Percentiles rank a stretch among this genome's conserved stretches.
Conservation (phyloP, 2,888 invertebrate species). For the Rambutsinella grinnellia region DNA sequence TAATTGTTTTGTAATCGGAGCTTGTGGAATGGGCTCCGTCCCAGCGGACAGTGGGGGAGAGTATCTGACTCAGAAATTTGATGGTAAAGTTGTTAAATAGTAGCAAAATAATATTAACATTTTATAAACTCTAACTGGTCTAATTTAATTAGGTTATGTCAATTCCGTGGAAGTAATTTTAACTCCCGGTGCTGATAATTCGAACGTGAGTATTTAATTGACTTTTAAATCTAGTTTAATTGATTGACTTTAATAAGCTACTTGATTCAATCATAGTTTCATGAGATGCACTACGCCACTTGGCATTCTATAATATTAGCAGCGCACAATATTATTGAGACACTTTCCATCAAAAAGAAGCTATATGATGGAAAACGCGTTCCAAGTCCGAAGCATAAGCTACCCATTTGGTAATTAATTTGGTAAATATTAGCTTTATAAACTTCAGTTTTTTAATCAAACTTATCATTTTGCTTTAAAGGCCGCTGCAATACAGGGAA, state of each 20-base stretch:
- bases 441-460: too few relatives aligned
- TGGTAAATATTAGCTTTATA: too few relatives aligned
- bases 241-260: too few relatives aligned
- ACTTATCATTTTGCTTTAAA: conserved; percentile 66
- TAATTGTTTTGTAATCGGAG: conserved; percentile 81
- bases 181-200: too few relatives aligned
- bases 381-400: conserved; percentile 76
- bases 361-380: conserved; percentile 75
- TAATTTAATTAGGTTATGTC: conserved; percentile 78
- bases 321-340: conserved; percentile 76
- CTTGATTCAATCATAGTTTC: too few relatives aligned
- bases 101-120: neutral
- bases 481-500: conserved; percentile 72
- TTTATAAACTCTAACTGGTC: too few relatives aligned
- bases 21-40: conserved; percentile 94
- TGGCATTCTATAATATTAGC: conserved; percentile 88
- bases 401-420: conserved; percentile 73
- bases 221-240: too few relatives aligned
- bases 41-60: conserved; percentile 89
- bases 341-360: conserved; percentile 77
- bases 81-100: conserved; percentile 75
- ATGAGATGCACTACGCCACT: too few relatives aligned
- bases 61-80: conserved; percentile 82
- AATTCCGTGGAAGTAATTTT: too few relatives aligned
- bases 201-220: too few relatives aligned